These are phyloP conservation scores for Pasiphila rectangulata DNA, from an alignment of 2,888 invertebrate species.

Conservation along the genomic window DNA sequence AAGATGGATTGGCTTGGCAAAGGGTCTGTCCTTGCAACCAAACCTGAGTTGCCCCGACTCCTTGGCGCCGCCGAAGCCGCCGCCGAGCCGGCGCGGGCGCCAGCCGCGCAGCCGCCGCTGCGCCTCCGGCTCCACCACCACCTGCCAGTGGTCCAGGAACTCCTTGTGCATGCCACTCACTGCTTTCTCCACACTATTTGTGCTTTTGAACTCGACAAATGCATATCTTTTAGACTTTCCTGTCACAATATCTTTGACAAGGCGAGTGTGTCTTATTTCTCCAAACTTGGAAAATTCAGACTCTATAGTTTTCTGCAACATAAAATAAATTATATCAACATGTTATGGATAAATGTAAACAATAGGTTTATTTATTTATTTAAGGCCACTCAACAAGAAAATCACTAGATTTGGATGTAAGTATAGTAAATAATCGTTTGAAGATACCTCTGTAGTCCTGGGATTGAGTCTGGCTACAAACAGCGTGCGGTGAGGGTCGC, in stretches of 20 bases:
- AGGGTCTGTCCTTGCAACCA: slow-evolving; percentile 90
- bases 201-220: slow-evolving; percentile 89
- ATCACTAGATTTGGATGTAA: not conserved
- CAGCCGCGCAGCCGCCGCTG: slow-evolving; percentile 87
- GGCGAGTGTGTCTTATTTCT: slow-evolving; percentile 80
- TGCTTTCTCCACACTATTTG: slow-evolving; percentile 82
- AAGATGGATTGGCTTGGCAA: slow-evolving; percentile 64
- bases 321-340: slow-evolving; percentile 6
- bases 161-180: slow-evolving; percentile 81
- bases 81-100: slow-evolving; percentile 92
- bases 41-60: slow-evolving; percentile 94
- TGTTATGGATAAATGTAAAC: not conserved
- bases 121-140: slow-evolving; percentile 88
- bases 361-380: too few species aligned
- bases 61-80: slow-evolving; percentile 92
- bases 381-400: too few species aligned
- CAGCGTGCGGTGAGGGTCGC: slow-evolving; percentile 85
- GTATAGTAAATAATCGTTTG: not conserved
- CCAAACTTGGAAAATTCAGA: slow-evolving; percentile 84
- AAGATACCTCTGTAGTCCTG: slow-evolving; percentile 79
- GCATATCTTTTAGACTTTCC: slow-evolving; percentile 91
- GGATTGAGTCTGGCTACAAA: slow-evolving; percentile 88
- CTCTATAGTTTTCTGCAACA: slow-evolving; percentile 74
- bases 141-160: slow-evolving; percentile 83
- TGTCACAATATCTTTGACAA: slow-evolving; percentile 91